These are phyloP conservation scores for Saguinus imperator DNA, from an alignment of 2,113 vertebrate genomes.

Conservation along the genomic window DNA sequence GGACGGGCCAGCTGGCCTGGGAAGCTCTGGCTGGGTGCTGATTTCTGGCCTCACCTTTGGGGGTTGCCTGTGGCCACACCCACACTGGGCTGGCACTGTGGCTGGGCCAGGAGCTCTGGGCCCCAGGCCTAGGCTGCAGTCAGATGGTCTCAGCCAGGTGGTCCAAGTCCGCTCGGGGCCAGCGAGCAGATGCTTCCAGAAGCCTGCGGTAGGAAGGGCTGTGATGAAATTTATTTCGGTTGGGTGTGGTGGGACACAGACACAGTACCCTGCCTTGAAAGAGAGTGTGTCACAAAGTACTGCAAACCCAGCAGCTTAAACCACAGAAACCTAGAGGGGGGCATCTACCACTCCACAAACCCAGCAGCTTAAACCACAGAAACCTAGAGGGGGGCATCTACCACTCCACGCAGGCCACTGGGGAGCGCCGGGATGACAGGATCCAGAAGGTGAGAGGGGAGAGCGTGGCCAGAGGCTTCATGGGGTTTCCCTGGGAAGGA, in stretches of 20 bases:
- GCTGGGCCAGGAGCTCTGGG: background rate
- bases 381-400: rapidly evolving
- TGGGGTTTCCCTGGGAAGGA: background rate
- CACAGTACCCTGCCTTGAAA: background rate
- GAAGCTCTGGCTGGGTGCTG: background rate
- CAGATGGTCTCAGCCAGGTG: background rate
- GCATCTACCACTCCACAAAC: no score
- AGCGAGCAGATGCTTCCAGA: background rate
- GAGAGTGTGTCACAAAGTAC: background rate
- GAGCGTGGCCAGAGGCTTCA: rapidly evolving
- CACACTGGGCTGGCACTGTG: background rate
- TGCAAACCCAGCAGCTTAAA: no score
- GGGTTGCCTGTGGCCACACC: no score
- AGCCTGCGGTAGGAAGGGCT: background rate
- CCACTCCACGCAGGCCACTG: rapidly evolving
- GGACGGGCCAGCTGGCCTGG: background rate
- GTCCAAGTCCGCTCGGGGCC: background rate
- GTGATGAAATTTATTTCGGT: background rate
- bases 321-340: no score
- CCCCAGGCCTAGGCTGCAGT: background rate
- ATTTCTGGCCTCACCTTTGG: no score
- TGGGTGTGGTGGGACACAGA: background rate
- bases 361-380: background rate
- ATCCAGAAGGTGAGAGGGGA: background rate
- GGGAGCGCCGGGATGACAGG: background rate